phyloP scores from a whole-genome alignment of 2,888 invertebrate species.

The Balanococcus diminutus region DNA sequence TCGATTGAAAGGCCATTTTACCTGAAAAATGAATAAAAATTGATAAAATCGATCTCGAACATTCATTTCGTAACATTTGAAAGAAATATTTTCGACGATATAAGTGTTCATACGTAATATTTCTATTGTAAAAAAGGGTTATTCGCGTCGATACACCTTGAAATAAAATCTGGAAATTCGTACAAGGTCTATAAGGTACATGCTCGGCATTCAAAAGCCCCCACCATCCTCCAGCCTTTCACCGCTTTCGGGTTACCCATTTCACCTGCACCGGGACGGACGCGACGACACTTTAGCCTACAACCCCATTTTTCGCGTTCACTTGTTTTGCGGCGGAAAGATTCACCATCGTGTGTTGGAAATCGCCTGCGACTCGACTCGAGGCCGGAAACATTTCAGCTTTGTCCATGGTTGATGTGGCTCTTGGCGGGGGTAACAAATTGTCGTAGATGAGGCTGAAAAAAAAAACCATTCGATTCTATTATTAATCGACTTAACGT shows the following conservation, averaged over 20 bases:
- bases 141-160: no score
- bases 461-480: constrained; percentile 27
- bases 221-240: not conserved
- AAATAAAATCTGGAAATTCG: no score
- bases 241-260: not conserved
- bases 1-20: not conserved
- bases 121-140: not conserved
- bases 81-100: not conserved
- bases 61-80: not conserved
- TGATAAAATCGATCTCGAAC: not conserved
- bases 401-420: not conserved
- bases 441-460: not conserved
- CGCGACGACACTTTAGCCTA: not conserved
- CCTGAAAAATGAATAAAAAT: not conserved
- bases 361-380: not conserved
- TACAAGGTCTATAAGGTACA: no score
- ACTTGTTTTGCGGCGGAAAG: not conserved
- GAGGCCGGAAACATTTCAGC: not conserved
- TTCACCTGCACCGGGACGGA: not conserved
- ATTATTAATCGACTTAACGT: constrained; percentile 35
- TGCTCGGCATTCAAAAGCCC: not conserved
- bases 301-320: constrained; percentile 6
- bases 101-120: not conserved
- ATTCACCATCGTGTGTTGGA: not conserved
- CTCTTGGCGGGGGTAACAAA: not conserved